These are phyloP conservation scores for Belonocnema kinseyi DNA, from an alignment of 1,140 invertebrate genomes.

Conservation along the genomic window DNA sequence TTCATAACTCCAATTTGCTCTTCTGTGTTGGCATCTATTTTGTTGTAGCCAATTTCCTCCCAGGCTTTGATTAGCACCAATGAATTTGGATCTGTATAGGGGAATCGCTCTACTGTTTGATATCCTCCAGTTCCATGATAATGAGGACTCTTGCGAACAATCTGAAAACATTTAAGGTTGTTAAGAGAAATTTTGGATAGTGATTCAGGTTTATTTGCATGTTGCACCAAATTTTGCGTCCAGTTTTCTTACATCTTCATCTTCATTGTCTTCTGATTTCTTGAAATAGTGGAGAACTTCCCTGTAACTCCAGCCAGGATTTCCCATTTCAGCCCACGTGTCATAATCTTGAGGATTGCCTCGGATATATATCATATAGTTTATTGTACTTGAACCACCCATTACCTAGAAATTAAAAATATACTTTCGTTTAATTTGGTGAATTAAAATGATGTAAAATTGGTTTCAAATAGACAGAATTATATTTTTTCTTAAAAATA, in stretches of 20 bases:
- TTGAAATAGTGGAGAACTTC: conserved; percentile 79
- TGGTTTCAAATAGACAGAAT: background rate
- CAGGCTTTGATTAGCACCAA: conserved; percentile 77
- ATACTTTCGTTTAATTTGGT: background rate
- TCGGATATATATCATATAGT: conserved; percentile 83
- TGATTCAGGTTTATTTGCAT: background rate
- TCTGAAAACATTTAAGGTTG: conserved; percentile 44
- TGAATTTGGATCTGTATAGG: conserved; percentile 78
- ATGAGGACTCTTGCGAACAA: conserved; percentile 66
- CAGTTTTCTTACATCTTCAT: conserved; percentile 53
- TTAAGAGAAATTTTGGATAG: background rate
- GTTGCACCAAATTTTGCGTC: background rate
- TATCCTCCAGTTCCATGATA: conserved; percentile 79
- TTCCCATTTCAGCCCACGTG: conserved; percentile 80
- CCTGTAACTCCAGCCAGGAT: conserved; percentile 80
- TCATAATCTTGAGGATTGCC: conserved; percentile 82
- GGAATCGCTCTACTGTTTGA: conserved; percentile 79
- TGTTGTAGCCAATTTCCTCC: conserved; percentile 77
- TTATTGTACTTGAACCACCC: conserved; percentile 81
- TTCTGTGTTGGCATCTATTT: conserved; percentile 77
- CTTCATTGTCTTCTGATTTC: conserved; percentile 75
- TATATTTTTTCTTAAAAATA: background rate
- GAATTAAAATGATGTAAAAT: background rate
- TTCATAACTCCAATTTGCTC: conserved; percentile 78
- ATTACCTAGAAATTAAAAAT: conserved; percentile 55